Evolutionary conservation across 53 echinoderm and acorn worm genomes (phyloP).

Genomic region (Temnopleurus reevesii): DNA sequence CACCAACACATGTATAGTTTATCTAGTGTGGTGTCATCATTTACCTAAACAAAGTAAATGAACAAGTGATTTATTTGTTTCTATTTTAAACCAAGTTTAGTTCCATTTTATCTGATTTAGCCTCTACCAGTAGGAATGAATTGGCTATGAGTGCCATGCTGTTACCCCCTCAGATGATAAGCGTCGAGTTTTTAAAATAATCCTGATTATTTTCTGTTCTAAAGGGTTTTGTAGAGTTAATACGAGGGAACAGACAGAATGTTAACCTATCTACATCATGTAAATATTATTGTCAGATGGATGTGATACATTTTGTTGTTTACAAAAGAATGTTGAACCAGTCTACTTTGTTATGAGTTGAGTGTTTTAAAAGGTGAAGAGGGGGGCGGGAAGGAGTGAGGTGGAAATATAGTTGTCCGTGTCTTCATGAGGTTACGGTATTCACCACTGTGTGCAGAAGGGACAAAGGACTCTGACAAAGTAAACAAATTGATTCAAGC

Average conservation of each 20-base stretch:
- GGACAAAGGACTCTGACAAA: too few species aligned
- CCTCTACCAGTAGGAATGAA: not conserved
- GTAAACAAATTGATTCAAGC: too few species aligned
- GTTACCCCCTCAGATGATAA: not conserved
- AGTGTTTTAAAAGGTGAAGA: not conserved
- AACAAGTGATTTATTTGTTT: not conserved
- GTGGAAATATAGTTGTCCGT: too few species aligned
- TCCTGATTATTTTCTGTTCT: not conserved
- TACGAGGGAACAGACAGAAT: constrained; percentile 18
- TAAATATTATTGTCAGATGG: constrained; percentile 52
- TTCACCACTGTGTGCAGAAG: too few species aligned
- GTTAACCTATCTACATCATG: constrained; percentile 49
- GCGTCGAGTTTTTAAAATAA: not conserved
- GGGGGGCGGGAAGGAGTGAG: not conserved
- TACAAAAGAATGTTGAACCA: not conserved
- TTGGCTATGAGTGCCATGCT: not conserved
- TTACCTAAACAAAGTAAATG: not conserved
- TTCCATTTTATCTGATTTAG: not conserved
- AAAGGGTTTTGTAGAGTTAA: constrained; percentile 14
- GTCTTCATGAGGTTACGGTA: too few species aligned
- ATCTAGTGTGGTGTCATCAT: not conserved
- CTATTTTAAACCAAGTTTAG: not conserved
- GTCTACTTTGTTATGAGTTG: not conserved
- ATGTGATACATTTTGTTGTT: constrained; percentile 58
- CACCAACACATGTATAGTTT: not conserved